These are phyloP conservation scores for Stegodyphus mimosarum DNA, from an alignment of 1,140 invertebrate species.

Conservation along the genomic window DNA sequence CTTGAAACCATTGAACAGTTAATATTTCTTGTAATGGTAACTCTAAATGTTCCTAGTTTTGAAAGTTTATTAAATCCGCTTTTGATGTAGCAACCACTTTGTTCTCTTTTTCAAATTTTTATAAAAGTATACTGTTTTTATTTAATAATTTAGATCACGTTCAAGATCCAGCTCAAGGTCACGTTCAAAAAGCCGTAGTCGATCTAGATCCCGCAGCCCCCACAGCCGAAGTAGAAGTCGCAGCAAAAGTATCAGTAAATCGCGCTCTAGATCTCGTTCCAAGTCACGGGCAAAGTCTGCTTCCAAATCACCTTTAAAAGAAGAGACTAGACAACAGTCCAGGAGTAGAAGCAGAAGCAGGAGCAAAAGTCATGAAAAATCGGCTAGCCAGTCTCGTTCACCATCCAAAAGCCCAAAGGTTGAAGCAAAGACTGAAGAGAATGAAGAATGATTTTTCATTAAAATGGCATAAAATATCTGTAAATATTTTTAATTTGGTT, in stretches of 20 bases:
- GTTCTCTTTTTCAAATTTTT: not conserved
- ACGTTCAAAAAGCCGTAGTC: conserved; percentile 37
- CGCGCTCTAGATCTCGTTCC: conserved; percentile 67
- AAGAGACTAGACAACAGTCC: not conserved
- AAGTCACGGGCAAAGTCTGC: conserved; percentile 65
- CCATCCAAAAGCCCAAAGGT: not conserved
- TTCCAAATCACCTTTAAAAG: conserved; percentile 15
- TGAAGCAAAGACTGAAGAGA: conserved; percentile 2
- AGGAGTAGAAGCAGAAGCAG: not conserved
- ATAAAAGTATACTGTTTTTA: not conserved
- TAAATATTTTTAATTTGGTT: no score
- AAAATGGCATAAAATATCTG: no score
- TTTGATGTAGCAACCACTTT: not conserved
- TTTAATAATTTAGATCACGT: conserved; percentile 61
- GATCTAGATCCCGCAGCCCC: not conserved
- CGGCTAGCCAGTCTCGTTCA: conserved; percentile 1
- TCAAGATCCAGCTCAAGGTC: conserved; percentile 66
- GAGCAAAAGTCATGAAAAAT: not conserved
- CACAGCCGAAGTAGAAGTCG: not conserved
- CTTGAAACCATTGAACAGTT: no score
- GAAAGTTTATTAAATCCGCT: not conserved
- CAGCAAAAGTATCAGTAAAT: conserved; percentile 40
- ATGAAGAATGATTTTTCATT: not conserved
- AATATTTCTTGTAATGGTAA: no score
- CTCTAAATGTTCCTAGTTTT: no score